Evolutionary conservation across 2,797 vertebrate genomes (phyloP), one percentile per base, ranked within the genome.

Genomic region (Trachurus trachurus): DNA sequence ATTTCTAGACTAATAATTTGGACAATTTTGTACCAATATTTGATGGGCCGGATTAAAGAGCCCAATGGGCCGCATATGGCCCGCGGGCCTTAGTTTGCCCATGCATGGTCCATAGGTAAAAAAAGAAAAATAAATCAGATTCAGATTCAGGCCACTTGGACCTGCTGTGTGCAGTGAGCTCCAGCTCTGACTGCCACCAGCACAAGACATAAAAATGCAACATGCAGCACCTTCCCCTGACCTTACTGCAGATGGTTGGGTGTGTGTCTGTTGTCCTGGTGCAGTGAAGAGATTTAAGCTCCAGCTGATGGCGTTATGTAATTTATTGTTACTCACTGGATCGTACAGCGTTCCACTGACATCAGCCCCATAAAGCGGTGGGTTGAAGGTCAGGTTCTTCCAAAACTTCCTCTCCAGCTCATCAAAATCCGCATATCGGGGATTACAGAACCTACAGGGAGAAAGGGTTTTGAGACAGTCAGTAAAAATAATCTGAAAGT

Each of bases 331-430:
- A 94, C 93, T 95, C 84, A 99, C 98, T 88, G 96, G 92, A 87
- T 99, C 97, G 12, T 99, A 99, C 1, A 99, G 96, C 0, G 97
- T 97, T 71, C 97, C 98, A 15, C 96, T 98, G 88, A 99, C 96
- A 59, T 99, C 98, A 21, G 98, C 98, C 2, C 98, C 98, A 0
- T 98, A 99, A 40, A 99, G 97, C 0, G 98, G 98, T 19, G 98
- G 95, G 61, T 99, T 99, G 74, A 99, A 98, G 0, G 98, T 99
- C 47, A 99, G 94, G 80, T 98, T 99, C 92, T 98, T 99, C 98
- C 98, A 99, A 87, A 97, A 99, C 78, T 99, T 99, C 76, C 97
- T 96, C 87, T 99, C 98, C 78, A 99, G 95, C 80, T 99, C 98
- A 56, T 99, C 97, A 87, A 96, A 97, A 73, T 99, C 97, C 0